Evolutionary conservation across 2,888 invertebrate genomes (phyloP).

Genomic region (Caenorhabditis imperialis): DNA sequence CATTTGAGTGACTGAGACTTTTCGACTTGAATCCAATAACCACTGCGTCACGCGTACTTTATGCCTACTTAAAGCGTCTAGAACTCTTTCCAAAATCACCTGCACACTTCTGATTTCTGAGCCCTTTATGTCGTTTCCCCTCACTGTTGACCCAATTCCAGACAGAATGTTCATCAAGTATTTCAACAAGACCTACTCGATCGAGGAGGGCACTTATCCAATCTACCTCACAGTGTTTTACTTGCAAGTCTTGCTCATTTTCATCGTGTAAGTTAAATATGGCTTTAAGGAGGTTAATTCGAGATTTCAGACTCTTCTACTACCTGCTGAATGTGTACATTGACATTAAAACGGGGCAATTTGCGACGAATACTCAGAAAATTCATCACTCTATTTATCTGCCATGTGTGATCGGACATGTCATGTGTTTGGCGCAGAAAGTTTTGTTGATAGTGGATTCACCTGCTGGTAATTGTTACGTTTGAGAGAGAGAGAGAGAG

Average conservation of each 20-base stretch:
- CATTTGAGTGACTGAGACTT: too few relatives aligned
- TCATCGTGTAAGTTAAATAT: conserved; percentile 26
- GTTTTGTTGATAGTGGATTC: conserved; percentile 32
- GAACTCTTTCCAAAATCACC: not conserved
- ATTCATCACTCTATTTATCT: conserved; percentile 48
- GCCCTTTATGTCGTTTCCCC: not conserved
- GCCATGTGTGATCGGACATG: conserved; percentile 36
- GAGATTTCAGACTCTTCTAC: conserved; percentile 28
- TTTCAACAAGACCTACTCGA: conserved; percentile 40
- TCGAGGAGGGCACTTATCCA: conserved; percentile 15
- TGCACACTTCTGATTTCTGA: conserved; percentile 1
- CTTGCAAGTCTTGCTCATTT: conserved; percentile 25
- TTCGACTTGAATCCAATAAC: too few relatives aligned
- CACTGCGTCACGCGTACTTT: too few relatives aligned
- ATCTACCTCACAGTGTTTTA: conserved; percentile 26
- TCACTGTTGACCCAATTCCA: too few relatives aligned
- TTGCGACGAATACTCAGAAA: conserved; percentile 38
- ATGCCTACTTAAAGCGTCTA: too few relatives aligned
- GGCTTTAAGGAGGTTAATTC: not conserved
- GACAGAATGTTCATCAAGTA: conserved; percentile 42
- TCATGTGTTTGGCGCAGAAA: conserved; percentile 37
- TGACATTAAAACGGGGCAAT: conserved; percentile 28
- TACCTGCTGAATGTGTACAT: conserved; percentile 47
- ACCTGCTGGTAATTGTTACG: conserved; percentile 44
- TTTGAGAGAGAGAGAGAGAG: too few relatives aligned